Base-by-base conservation (phyloP, 2,888 invertebrate species). In the Sesia apiformis region DNA sequence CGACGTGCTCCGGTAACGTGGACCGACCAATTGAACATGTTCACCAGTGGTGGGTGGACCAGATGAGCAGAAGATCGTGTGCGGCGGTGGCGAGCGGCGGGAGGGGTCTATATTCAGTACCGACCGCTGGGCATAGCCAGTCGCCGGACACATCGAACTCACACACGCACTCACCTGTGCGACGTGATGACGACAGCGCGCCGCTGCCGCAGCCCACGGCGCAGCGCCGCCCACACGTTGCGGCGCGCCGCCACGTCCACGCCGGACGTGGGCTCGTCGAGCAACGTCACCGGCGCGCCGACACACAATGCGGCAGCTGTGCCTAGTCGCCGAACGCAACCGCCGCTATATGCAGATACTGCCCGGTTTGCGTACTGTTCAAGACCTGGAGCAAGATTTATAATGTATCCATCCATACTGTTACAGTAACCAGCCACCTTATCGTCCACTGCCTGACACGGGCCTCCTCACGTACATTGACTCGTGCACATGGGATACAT, bases 211-310 rank as follows among this genome's bases (percentile, higher is more conserved):
- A 87, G 86, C 38, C 89, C 90, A 6, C 84, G 77, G 41, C 88
- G 78, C 51, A 94, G 84, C 46, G 92, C 92, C 57, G 84, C 77
- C 93, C 94, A 94, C 46, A 94, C 80, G 52, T 91, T 90, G 41
- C 93, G 81, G 51, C 94, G 77, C 6, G 94, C 93, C 43, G 91
- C 90, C 38, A 93, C 93, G 87, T 94, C 94, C 0, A 94, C 93
- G 1, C 94, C 94, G 3, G 93, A 91, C 3, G 93, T 93, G 23
- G 94, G 95, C 77, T 95, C 95, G 80, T 95, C 95, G 61, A 96
- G 81, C 58, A 95, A 90, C 40, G 94, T 91, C 39, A 61, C 52
- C 60, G 92, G 91, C 38, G 93, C 93, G 3, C 59, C 56, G 42
- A 61, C 59, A n/a, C 39, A n/a, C 55, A 76, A 59, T 46, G 72